phyloP scores from a whole-genome alignment of 2,797 vertebrate species.

The Thamnophis elegans region DNA sequence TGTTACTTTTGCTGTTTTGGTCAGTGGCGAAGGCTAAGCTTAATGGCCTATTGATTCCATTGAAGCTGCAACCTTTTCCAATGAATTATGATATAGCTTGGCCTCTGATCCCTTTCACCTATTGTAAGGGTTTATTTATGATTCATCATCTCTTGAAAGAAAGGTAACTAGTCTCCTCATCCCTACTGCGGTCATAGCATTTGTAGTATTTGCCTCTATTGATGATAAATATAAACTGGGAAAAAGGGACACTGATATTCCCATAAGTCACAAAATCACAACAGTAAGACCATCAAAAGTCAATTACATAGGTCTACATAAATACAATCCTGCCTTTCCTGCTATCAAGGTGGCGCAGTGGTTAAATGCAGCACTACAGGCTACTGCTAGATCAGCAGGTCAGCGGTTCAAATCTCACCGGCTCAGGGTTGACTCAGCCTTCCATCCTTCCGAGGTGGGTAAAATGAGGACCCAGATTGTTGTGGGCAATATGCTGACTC shows the following conservation, averaged over 20 bases:
- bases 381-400: too few relatives aligned
- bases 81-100: not conserved
- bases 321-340: not conserved
- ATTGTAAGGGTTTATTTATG: conserved; percentile 6
- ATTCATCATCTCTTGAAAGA: not conserved
- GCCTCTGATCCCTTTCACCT: not conserved
- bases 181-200: not conserved
- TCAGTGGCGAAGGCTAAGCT: conserved; percentile 12
- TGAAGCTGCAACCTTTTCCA: not conserved
- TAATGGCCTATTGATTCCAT: conserved; percentile 17
- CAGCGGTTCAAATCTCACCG: too few relatives aligned
- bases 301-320: not conserved
- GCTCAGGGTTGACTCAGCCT: too few relatives aligned
- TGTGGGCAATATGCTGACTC: too few relatives aligned
- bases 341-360: not conserved
- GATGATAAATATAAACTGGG: not conserved
- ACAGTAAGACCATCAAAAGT: not conserved
- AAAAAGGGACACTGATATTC: not conserved
- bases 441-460: too few relatives aligned
- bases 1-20: conserved; percentile 39
- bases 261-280: not conserved
- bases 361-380: too few relatives aligned
- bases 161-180: not conserved
- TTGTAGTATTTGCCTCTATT: not conserved
- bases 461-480: too few relatives aligned